Conservation (phyloP, 2,113 vertebrate species). For the Tenrec ecaudatus region DNA sequence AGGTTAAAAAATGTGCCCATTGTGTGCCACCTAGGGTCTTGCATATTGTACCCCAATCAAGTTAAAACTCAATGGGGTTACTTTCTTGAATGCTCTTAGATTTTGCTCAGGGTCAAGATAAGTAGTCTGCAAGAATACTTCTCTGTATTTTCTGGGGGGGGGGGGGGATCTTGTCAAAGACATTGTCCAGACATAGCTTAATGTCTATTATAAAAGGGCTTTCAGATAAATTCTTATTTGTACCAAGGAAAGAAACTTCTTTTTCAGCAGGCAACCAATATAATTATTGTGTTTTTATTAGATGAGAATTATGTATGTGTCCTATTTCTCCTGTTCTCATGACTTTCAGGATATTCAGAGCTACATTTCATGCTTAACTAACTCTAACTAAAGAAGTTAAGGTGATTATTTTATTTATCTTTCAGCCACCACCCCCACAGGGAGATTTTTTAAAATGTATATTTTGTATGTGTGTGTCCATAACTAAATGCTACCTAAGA, state of each 20-base stretch:
- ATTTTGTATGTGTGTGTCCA: neutral
- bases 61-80: neutral
- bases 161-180: slow-evolving; percentile 35
- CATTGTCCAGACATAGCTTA: slow-evolving; percentile 43
- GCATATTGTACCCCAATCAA: neutral
- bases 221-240: slow-evolving; percentile 62
- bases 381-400: slow-evolving; percentile 50
- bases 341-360: slow-evolving; percentile 50
- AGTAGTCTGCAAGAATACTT: neutral
- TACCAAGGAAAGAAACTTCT: slow-evolving; percentile 44
- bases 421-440: neutral
- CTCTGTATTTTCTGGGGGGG: slow-evolving; percentile 41
- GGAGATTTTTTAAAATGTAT: slow-evolving; percentile 46
- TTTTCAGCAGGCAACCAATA: slow-evolving; percentile 64
- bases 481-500: slow-evolving; percentile 44
- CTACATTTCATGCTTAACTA: slow-evolving; percentile 42
- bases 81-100: neutral
- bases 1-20: neutral
- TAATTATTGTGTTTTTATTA: slow-evolving; percentile 62
- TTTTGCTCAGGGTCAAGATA: slow-evolving; percentile 50
- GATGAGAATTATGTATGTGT: slow-evolving; percentile 62
- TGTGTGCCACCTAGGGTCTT: slow-evolving; percentile 25
- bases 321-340: slow-evolving; percentile 58
- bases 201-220: slow-evolving; percentile 62
- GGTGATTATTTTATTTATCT: slow-evolving; percentile 24